Conservation (phyloP, 2,888 invertebrate species). For the Coleophora flavipennella region DNA sequence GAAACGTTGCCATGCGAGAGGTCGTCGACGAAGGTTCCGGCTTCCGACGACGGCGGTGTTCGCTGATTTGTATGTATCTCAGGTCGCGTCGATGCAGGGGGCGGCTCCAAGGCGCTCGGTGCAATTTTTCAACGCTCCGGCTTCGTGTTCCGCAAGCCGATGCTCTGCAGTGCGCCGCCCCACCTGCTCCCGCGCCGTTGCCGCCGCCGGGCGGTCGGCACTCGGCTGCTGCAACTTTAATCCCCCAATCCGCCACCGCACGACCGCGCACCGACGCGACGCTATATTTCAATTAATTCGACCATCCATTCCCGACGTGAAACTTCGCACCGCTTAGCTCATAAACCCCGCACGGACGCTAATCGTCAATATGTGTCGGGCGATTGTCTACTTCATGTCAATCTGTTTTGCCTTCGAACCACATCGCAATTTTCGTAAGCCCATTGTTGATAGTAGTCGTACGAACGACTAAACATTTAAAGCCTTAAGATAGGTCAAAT, state of each 20-base stretch:
- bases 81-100: constrained; percentile 43
- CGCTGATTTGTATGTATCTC: constrained; percentile 62
- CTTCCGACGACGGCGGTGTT: constrained; percentile 21
- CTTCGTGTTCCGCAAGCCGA: constrained; percentile 58
- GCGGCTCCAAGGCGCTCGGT: constrained; percentile 56
- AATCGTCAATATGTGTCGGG: constrained; percentile 18
- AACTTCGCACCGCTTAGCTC: constrained; percentile 50
- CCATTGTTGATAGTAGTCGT: constrained; percentile 14
- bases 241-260: constrained; percentile 58
- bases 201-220: constrained; percentile 50
- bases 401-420: constrained; percentile 7
- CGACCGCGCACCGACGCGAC: constrained; percentile 55
- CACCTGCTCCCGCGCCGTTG: constrained; percentile 18
- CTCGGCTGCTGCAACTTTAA: constrained; percentile 61
- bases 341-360: constrained; percentile 29
- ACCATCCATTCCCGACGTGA: constrained; percentile 53
- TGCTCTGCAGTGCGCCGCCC: constrained; percentile 36
- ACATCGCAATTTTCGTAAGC: constrained; percentile 17
- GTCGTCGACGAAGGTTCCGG: constrained; percentile 10
- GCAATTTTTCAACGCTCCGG: constrained; percentile 67
- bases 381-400: constrained; percentile 27
- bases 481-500: too few relatives aligned
- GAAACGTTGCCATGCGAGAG: constrained; percentile 18
- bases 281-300: constrained; percentile 70
- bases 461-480: too few relatives aligned